A percentile compares a stretch with the other conserved stretches of the same genome.
Conservation (phyloP, 2,113 vertebrate species). For the Otocyon megalotis region DNA sequence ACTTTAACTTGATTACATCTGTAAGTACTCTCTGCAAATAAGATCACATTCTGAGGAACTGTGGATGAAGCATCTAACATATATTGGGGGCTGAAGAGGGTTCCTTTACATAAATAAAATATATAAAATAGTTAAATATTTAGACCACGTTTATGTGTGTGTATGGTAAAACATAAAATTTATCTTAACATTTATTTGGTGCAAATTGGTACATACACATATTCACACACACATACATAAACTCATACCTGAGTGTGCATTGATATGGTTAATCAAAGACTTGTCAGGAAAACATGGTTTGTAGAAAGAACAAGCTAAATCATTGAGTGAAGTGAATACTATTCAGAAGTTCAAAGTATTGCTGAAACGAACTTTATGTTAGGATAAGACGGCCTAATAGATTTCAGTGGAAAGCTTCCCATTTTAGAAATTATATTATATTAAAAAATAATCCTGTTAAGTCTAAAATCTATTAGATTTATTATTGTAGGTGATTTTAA, state of each 20-base stretch:
- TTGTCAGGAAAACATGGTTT: neutral
- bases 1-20: neutral
- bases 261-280: conserved; percentile 16
- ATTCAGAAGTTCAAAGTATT: conserved; percentile 46
- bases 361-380: conserved; percentile 42
- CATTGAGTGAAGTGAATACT: neutral
- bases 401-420: conserved; percentile 65
- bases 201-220: accelerated
- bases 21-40: neutral
- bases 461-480: conserved; percentile 59
- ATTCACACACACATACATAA: neutral
- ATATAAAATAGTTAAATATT: neutral
- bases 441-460: conserved; percentile 68
- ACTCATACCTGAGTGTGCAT: neutral
- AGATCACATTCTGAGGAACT: neutral
- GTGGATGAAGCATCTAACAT: neutral
- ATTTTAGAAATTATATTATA: conserved; percentile 56
- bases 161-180: neutral
- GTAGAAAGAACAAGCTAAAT: neutral
- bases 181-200: neutral
- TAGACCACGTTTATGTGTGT: neutral
- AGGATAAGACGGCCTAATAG: conserved; percentile 35
- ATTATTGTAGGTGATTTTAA: conserved; percentile 31
- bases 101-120: neutral
- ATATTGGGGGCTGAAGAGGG: neutral